Conservation (phyloP, 2,113 vertebrate genomes). For the Platichthys flesus region DNA sequence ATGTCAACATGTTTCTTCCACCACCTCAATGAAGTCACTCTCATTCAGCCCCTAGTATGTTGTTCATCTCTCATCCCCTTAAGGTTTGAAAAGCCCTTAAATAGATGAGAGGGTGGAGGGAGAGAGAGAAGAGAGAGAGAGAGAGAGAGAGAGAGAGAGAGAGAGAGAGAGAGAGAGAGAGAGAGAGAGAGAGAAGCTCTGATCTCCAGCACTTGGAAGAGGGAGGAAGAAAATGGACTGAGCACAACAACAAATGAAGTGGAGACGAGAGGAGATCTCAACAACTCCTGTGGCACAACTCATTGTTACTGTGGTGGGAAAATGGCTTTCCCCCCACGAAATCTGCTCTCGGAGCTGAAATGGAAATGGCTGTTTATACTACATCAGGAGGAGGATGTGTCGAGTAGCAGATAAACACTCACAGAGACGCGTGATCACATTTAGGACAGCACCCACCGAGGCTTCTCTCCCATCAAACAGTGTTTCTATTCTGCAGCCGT, state of each 20-base stretch:
- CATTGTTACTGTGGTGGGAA: conserved; percentile 6
- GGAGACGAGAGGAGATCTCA: neutral
- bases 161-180: neutral
- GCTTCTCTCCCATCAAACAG: conserved; percentile 5
- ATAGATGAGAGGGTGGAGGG: conserved; percentile 2
- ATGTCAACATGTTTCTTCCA: neutral
- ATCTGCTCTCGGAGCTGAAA: conserved; percentile 13
- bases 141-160: neutral
- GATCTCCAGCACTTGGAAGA: conserved; percentile 31
- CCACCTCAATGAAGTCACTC: neutral
- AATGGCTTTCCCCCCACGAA: conserved; percentile 11
- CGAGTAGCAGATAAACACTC: conserved; percentile 31
- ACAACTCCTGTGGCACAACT: conserved; percentile 34
- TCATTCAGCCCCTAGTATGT: conserved; percentile 5
- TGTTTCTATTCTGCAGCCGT: conserved; percentile 20
- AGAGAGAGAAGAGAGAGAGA: neutral
- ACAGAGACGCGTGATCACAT: conserved; percentile 22
- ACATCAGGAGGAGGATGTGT: conserved; percentile 21
- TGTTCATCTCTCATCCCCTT: conserved; percentile 24
- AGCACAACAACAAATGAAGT: conserved; percentile 48
- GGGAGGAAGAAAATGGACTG: conserved; percentile 43
- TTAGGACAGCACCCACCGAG: conserved; percentile 9
- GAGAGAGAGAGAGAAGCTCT: conserved; percentile 19
- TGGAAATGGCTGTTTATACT: conserved; percentile 27
- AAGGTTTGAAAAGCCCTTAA: conserved; percentile 21